Evolutionary conservation across 2,888 invertebrate genomes (phyloP), one percentile per base, ranked within the genome.

Genomic region (Syrista parreyssii): DNA sequence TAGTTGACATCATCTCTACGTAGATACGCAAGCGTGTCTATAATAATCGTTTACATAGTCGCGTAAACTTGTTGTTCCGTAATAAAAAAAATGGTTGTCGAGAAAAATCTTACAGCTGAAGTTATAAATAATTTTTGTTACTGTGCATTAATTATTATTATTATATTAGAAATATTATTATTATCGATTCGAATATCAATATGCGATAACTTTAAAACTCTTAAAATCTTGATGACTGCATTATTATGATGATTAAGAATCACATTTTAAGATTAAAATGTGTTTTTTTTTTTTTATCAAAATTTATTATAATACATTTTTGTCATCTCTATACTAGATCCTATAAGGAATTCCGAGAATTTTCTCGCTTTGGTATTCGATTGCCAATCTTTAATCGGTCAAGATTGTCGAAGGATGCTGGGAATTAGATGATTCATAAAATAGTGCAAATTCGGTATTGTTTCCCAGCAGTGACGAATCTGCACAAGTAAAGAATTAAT

Each of bases 41-140:
- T 86, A 84, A 84, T 82, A 83, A 78, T 86, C 85, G 85, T 87
- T 89, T 85, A 81, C 88, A 86, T 85, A 84, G 82, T 77, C 84
- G 76, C 76, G 73, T 79, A 82, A 81, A 80, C 79, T 82, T 79
- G 55, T 73, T 40, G 55, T 75, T 68, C 71, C n/a, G 31, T 31
- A n/a, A 40, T 40, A 74, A 74, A 68, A 74, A 77, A 74, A 68
- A 75, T 73, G 76, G 78, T 76, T 80, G 84, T 80, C 55, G 68
- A 72, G 55, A 79, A 74, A 75, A 40, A 55, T 12, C 4, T 40
- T 15, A 15, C 15, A 15, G 36, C 1, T 40, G 4, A 4, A 40
- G 36, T 40, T 15, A 40, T 40, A 15, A 40, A 40, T 40, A 40
- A 40, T 40, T 33, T 3, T 2, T 68, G n/a, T 68, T 68, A 3